Conservation (phyloP, 2,797 vertebrate genomes). For the Aselliscus stoliczkanus region DNA sequence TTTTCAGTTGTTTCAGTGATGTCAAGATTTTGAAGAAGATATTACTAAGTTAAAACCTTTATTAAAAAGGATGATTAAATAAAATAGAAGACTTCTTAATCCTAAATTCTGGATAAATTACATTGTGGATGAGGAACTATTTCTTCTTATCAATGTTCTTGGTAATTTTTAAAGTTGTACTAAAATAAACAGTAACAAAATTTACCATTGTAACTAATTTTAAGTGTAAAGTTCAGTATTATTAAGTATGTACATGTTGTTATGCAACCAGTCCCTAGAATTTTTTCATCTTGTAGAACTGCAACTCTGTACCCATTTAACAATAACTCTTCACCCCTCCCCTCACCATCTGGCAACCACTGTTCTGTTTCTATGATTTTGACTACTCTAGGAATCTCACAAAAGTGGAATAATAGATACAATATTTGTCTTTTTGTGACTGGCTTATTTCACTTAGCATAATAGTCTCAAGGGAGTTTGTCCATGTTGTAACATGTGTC, state of each 20-base stretch:
- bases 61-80: neutral
- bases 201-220: neutral
- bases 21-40: neutral
- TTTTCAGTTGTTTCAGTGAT: neutral
- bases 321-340: neutral
- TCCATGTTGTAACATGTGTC: neutral
- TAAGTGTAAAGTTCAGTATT: neutral
- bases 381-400: neutral
- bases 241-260: neutral
- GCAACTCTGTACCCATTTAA: neutral
- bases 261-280: neutral
- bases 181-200: neutral
- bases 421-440: neutral
- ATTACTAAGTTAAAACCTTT: neutral
- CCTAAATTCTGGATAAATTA: neutral
- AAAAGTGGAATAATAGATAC: neutral
- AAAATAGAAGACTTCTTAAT: neutral
- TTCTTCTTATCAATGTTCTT: neutral
- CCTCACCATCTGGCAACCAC: neutral
- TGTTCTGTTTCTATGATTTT: neutral
- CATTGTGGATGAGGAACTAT: neutral
- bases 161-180: neutral
- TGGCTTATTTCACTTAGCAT: neutral
- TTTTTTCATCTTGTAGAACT: neutral
- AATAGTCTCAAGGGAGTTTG: neutral